Evolutionary conservation across 2,888 invertebrate genomes (phyloP), one percentile per base, ranked within the genome.

Genomic region (Hyles lineata): DNA sequence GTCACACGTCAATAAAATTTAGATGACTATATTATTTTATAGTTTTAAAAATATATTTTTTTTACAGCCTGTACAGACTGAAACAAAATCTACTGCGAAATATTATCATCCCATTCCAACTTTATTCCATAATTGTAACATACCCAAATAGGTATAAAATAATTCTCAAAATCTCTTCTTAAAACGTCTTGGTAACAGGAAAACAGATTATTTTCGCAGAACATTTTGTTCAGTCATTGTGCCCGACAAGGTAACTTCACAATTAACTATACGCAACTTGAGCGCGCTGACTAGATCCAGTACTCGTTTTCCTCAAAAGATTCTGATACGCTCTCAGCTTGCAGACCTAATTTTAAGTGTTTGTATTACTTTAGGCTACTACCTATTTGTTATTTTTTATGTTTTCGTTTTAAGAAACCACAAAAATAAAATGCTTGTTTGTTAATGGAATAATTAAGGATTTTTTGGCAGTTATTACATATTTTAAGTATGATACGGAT

Each of bases 211-310:
- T 50, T 43, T 50, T 23, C 43, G 43, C 35, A 21, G 23, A 15
- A 25, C 35, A 50, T 67, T 50, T 67, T 67, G 43, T 50, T 17
- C 67, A 6, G 23, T 15, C 67, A 67, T 67, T 67, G 67, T 67
- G 43, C 67, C 67, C 67, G 43, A 67, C 21, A 67, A 50, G 67
- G 67, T 67, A 67, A 67, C 43, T 67, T 67, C 67, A 50, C 50
- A 17, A 67, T 50, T 50, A 50, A 23, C 23, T 67, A 67, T 43
- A 67, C 67, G 67, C 23, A 23, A 50, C 43, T 17, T 43, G 67
- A 67, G 50, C 23, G 17, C 23, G 6, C 67, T 5, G 43, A 21
- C 63, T 15, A 63, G 60, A 60, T 25, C 55, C 7, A 55, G 63
- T 63, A 63, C 43, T 67, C 17, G 50, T 67, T 67, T 67, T 67